phyloP scores from a whole-genome alignment of 2,888 invertebrate species.

The Lepidocyrtoides sp. region DNA sequence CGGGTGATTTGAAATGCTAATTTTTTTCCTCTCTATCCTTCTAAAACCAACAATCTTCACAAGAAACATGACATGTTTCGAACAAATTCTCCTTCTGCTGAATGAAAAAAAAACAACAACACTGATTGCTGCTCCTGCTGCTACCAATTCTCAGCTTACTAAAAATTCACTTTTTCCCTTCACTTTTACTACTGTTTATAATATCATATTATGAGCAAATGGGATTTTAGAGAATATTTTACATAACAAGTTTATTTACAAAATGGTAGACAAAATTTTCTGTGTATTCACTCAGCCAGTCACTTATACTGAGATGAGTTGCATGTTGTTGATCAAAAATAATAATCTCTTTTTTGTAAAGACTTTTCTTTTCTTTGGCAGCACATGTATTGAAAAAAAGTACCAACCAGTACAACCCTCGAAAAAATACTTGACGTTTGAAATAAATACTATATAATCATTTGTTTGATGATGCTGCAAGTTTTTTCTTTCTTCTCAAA shows the following conservation, averaged over 20 bases:
- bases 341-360: slow-evolving; percentile 22
- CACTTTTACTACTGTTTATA: slow-evolving; percentile 3
- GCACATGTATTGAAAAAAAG: slow-evolving; percentile 34
- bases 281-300: slow-evolving; percentile 44
- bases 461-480: slow-evolving; percentile 71
- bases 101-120: slow-evolving; percentile 16
- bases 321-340: slow-evolving; percentile 50
- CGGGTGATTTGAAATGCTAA: slow-evolving; percentile 75
- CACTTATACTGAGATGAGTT: slow-evolving; percentile 41
- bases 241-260: slow-evolving; percentile 61
- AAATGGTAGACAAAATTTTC: slow-evolving; percentile 46
- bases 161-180: slow-evolving; percentile 7
- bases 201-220: neutral
- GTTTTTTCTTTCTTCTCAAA: slow-evolving; percentile 37
- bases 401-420: slow-evolving; percentile 49
- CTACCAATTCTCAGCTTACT: neutral
- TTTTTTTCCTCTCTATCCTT: slow-evolving; percentile 49
- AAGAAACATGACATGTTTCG: slow-evolving; percentile 68
- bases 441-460: slow-evolving; percentile 66
- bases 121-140: neutral
- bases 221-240: slow-evolving; percentile 3
- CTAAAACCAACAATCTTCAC: slow-evolving; percentile 74
- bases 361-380: slow-evolving; percentile 10
- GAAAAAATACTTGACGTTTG: slow-evolving; percentile 64
- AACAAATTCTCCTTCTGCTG: slow-evolving; percentile 66